Base-by-base conservation (phyloP, 1,140 invertebrate species). In the Zelostemma sp. region DNA sequence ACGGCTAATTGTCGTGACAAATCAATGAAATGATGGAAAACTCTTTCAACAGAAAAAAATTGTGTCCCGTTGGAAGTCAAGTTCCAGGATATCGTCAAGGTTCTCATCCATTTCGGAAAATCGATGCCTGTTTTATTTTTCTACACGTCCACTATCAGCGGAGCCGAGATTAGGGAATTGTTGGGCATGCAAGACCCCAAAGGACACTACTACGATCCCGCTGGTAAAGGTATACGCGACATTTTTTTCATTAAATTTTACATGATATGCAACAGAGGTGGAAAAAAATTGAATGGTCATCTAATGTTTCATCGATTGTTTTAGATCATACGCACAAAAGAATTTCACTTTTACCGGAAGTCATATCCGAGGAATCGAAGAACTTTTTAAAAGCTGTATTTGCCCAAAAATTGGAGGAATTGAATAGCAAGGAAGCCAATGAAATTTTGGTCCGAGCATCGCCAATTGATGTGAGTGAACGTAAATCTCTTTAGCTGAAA, bases 391-490 rank as follows among this genome's bases (percentile, higher is more conserved):
- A 90, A 78, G 73, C 84, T 19, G 88, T 94, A 59, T 94, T 92
- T 77, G 49, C 68, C 1, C 11, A 53, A 1, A 87, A 87, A 46
- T 85, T 92, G 46, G 90, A 91, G 68, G 93, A 95, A 79, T 84
- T 96, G 4, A 91, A 82, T 61, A 75, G 86, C 12, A 89, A 89
- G 57, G 93, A 95, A 85, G 93, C 93, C 1, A 94, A 95, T 80
- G 90, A 93, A 73, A 92, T 95, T 69, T 84, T 95, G 47, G 86
- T 95, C 6, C 89, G 91, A 72, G 90, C 93, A 15, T 92, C 91
- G 58, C 90, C 91, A 0, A 89, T 88, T 69, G 84, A 88, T 71
- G 87, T 87, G 62, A 77, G 77, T 75, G 49, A 28, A 28, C 8
- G n/a, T n/a, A n/a, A n/a, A n/a, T n/a, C n/a, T n/a, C n/a, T n/a